Conservation (phyloP, 2,888 invertebrate species). For the Polymixis lichenea region DNA sequence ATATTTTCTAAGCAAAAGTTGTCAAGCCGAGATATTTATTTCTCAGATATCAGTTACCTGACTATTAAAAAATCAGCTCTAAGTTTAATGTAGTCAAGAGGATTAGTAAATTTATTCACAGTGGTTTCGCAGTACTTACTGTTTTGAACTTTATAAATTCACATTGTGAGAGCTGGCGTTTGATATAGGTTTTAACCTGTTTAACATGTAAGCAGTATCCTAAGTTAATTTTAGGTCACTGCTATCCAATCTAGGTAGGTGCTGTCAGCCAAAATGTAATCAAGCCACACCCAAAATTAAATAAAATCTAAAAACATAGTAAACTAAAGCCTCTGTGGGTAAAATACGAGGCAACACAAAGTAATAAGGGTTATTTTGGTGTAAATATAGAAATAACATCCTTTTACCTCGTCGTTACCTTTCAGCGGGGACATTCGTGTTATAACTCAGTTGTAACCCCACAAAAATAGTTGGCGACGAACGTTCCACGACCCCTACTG, state of each 20-base stretch:
- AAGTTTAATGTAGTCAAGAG: no score
- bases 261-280: neutral
- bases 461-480: conserved; percentile 79
- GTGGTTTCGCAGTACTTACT: no score
- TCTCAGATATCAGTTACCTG: no score
- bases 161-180: no score
- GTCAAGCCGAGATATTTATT: no score
- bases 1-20: no score
- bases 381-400: conserved; percentile 66
- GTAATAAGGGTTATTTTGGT: conserved; percentile 59
- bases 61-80: no score
- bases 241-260: neutral
- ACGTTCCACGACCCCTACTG: conserved; percentile 74
- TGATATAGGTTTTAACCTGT: no score
- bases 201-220: neutral
- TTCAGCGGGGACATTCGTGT: conserved; percentile 71
- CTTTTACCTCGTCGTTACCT: conserved; percentile 76
- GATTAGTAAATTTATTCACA: no score
- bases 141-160: no score
- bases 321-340: conserved; percentile 12
- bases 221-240: neutral
- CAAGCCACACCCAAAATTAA: neutral
- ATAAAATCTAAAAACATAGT: conserved; percentile 8
- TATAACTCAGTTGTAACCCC: conserved; percentile 77
- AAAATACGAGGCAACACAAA: conserved; percentile 37